Percentiles rank a stretch among this genome's conserved stretches.
phyloP scores from a whole-genome alignment of 2,888 invertebrate genomes.

The Metalampra italica region DNA sequence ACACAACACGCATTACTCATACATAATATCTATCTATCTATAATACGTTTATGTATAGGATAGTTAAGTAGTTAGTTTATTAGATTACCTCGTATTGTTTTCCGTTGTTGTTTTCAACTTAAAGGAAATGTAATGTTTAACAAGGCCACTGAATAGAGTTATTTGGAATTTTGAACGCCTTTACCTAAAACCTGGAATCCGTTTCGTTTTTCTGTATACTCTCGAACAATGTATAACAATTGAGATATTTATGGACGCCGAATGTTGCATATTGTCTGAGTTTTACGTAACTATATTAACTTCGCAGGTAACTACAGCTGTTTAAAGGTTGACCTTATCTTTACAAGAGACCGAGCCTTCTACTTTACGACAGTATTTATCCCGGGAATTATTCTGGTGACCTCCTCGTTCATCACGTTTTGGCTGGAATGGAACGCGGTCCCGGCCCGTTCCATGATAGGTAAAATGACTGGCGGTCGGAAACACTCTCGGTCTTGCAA shows the following conservation, averaged over 20 bases:
- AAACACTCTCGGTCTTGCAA: conserved; percentile 61
- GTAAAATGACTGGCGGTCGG: conserved; percentile 74
- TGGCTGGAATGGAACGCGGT: conserved; percentile 96
- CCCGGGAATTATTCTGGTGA: conserved; percentile 93
- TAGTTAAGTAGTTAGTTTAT: conserved; percentile 38
- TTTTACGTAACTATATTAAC: conserved; percentile 58
- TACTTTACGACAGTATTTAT: conserved; percentile 95
- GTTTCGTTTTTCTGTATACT: conserved; percentile 29
- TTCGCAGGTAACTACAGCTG: conserved; percentile 92
- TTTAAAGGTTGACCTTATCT: conserved; percentile 90
- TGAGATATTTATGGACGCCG: conserved; percentile 1
- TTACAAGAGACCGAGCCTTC: conserved; percentile 93
- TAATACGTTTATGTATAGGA: conserved; percentile 28
- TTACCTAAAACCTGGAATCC: conserved; percentile 22
- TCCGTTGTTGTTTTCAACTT: conserved; percentile 40
- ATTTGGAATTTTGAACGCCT: conserved; percentile 66
- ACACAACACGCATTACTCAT: conserved; percentile 77
- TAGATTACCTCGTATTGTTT: conserved; percentile 26
- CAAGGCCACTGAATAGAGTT: conserved; percentile 79
- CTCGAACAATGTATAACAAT: conserved; percentile 28
- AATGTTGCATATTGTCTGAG: conserved; percentile 33
- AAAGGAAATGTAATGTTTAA: conserved; percentile 39
- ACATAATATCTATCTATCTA: conserved; percentile 49
- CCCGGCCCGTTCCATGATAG: conserved; percentile 93
- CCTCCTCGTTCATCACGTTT: conserved; percentile 91